Evolutionary conservation across 2,888 invertebrate species (phyloP).

Genomic region (Tuberolachnus salignus): DNA sequence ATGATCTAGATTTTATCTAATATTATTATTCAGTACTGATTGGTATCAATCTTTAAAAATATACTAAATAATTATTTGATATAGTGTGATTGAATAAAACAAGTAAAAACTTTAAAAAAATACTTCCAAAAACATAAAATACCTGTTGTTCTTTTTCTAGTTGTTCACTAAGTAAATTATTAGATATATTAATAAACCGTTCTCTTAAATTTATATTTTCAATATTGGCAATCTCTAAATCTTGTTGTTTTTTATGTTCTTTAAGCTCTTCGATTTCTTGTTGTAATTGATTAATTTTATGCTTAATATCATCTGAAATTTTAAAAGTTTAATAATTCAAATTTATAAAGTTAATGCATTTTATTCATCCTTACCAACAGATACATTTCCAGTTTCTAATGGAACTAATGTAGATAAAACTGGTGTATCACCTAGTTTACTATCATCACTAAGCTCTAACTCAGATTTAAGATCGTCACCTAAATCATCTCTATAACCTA

Average conservation of each 20-base stretch:
- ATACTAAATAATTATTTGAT: no score
- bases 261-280: conserved; percentile 78
- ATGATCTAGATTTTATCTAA: no score
- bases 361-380: conserved; percentile 12
- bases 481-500: conserved; percentile 50
- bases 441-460: conserved; percentile 52
- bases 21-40: no score
- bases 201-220: conserved; percentile 83
- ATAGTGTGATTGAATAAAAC: no score
- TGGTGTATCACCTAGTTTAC: conserved; percentile 49
- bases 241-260: conserved; percentile 76
- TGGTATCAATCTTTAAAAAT: no score
- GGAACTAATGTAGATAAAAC: conserved; percentile 47
- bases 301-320: conserved; percentile 63
- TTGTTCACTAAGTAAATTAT: conserved; percentile 76
- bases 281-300: conserved; percentile 74
- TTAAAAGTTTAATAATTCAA: not conserved
- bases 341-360: not conserved
- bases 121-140: not conserved
- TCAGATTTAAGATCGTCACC: conserved; percentile 51
- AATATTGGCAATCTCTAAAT: conserved; percentile 81
- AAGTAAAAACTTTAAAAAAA: no score
- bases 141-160: conserved; percentile 71
- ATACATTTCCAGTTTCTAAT: conserved; percentile 51
- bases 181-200: conserved; percentile 80